These are phyloP conservation scores for Cheilosia pagana DNA, from an alignment of 2,888 invertebrate genomes.

Conservation along the genomic window DNA sequence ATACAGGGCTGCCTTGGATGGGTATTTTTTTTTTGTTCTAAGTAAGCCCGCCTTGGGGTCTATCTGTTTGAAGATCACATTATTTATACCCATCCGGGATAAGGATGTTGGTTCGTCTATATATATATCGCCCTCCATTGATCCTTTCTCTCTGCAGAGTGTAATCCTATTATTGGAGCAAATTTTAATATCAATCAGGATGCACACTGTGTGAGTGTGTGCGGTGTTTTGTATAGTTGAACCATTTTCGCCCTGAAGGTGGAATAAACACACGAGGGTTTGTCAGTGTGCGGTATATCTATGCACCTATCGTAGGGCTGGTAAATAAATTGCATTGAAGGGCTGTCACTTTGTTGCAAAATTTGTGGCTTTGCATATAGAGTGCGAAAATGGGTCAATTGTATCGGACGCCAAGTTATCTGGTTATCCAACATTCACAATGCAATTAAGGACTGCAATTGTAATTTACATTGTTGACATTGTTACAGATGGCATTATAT, in stretches of 20 bases:
- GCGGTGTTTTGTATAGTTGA: constrained; percentile 10
- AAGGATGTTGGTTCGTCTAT: constrained; percentile 15
- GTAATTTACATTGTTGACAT: neutral
- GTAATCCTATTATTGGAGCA: constrained; percentile 61
- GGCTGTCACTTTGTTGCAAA: constrained; percentile 50
- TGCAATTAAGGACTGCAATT: constrained; percentile 36
- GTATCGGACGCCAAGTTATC: constrained; percentile 29
- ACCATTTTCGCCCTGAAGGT: neutral
- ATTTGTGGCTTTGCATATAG: constrained; percentile 55
- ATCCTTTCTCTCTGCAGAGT: constrained; percentile 20
- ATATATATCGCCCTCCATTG: neutral
- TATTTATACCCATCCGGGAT: constrained; percentile 38
- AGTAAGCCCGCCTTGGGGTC: neutral
- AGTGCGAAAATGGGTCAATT: constrained; percentile 33
- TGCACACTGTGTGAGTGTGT: constrained; percentile 10
- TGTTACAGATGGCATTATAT: neutral
- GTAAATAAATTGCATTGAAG: constrained; percentile 36
- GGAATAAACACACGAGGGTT: constrained; percentile 12
- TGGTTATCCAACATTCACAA: constrained; percentile 24
- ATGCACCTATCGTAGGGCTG: neutral
- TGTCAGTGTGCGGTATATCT: neutral
- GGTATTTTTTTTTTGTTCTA: neutral
- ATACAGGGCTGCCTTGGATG: neutral
- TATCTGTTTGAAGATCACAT: constrained; percentile 35
- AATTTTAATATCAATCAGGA: constrained; percentile 67